Base-by-base conservation (phyloP, 1,140 invertebrate species). In the Apis laboriosa region DNA sequence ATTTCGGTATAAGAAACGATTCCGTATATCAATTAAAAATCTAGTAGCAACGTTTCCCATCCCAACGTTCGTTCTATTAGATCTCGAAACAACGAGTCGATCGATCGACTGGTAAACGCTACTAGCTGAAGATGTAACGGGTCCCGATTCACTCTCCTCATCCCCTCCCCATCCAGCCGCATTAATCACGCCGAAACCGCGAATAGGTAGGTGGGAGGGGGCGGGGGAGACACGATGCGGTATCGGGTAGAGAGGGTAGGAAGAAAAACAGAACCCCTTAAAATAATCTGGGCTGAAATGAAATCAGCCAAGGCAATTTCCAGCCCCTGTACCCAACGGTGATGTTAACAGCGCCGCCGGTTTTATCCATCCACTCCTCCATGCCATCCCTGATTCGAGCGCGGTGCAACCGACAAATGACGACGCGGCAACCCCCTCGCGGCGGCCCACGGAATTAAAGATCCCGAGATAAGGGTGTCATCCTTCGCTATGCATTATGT, bases 261-360 rank as follows among this genome's bases (percentile, higher is more conserved):
- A 89, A 86, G 88, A 90, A 91, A 90, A 86, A 86, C 77, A 86
- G 86, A 88, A 90, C 90, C 93, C 92, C 91, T 93, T 93, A 93
- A 93, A 93, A 93, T 93, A 93, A 93, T 93, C 92, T 93, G 90
- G 88, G 84, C 86, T 92, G 92, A 93, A 94, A 94, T 93, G 90
- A 93, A 93, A 94, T 94, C 92, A 93, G 90, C 90, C 90, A 86
- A 92, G 92, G 92, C 92, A 94, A 94, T 94, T 94, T 93, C 91
- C 91, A 92, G 86, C 84, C 87, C 86, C 79, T 73, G 85, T 77
- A 84, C 67, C 80, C 78, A 77, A 85, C 83, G 81, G 77, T 77
- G 86, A 87, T 87, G 86, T 88, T 88, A 88, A 88, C 86, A 87
- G 83, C 83, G 78, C 77, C 73, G 85, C 63, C 78, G 86, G 86